Conservation (phyloP, 2,888 invertebrate genomes). For the Siphlonurus alternatus region DNA sequence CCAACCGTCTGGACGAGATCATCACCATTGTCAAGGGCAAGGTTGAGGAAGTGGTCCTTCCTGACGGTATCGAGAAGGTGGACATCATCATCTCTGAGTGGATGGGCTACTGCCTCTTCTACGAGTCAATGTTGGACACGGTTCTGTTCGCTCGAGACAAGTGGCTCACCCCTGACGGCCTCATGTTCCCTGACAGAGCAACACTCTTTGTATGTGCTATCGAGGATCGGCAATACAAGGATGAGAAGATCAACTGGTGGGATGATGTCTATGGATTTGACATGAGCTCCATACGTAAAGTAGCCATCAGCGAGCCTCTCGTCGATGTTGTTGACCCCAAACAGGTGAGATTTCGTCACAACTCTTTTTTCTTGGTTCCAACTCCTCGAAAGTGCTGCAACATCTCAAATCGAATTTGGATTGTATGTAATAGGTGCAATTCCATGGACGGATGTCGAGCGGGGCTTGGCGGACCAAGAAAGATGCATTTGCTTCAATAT, state of each 20-base stretch:
- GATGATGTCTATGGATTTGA: conserved; percentile 99
- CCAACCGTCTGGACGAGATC: conserved; percentile 59
- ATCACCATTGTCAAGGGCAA: conserved; percentile 77
- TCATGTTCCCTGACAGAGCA: conserved; percentile 83
- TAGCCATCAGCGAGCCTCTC: conserved; percentile 94
- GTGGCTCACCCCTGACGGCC: conserved; percentile 83
- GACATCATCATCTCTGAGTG: conserved; percentile 80
- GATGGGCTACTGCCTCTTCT: conserved; percentile 85
- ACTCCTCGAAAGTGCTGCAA: background rate
- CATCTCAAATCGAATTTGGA: too few relatives aligned
- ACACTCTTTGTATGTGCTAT: conserved; percentile 87
- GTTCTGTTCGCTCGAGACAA: conserved; percentile 96
- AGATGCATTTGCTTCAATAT: too few relatives aligned
- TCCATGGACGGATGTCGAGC: too few relatives aligned
- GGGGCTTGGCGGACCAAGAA: too few relatives aligned
- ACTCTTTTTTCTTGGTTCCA: background rate
- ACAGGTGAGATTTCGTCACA: too few relatives aligned
- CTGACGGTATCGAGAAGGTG: conserved; percentile 76
- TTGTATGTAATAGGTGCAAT: too few relatives aligned
- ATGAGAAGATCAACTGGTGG: conserved; percentile 99
- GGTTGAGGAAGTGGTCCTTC: conserved; percentile 86
- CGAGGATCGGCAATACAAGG: conserved; percentile 97
- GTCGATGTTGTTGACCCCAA: conserved; percentile 98
- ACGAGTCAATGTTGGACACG: conserved; percentile 99
- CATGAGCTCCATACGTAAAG: conserved; percentile 96